These are phyloP conservation scores for Deilephila porcellus DNA, from an alignment of 2,888 invertebrate genomes.

Conservation along the genomic window DNA sequence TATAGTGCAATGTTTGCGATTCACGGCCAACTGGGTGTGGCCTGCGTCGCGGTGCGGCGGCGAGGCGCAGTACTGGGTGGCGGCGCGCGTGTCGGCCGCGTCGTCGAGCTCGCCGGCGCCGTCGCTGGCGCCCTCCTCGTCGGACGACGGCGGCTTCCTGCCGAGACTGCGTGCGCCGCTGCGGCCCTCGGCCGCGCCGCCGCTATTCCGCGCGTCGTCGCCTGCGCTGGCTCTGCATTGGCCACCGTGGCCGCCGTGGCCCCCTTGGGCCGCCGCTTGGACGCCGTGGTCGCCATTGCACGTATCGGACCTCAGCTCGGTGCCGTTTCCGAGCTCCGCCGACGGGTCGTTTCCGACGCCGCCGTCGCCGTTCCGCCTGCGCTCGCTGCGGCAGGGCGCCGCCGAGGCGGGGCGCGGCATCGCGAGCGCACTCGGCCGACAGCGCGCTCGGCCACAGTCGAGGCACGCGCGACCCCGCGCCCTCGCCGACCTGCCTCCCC, in stretches of 20 bases:
- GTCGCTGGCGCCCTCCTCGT: conserved; percentile 82
- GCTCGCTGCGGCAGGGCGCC: conserved; percentile 86
- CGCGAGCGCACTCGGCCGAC: conserved; percentile 78
- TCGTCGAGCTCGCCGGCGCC: conserved; percentile 60
- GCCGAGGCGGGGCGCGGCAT: conserved; percentile 89
- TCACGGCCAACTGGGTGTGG: conserved; percentile 89
- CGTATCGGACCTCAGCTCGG: conserved; percentile 94
- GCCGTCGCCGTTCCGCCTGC: conserved; percentile 87
- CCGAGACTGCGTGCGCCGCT: conserved; percentile 81
- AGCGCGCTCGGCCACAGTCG: conserved; percentile 87
- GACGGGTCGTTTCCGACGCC: conserved; percentile 92
- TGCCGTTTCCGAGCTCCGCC: conserved; percentile 91
- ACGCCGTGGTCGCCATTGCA: conserved; percentile 90
- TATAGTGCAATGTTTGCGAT: conserved; percentile 88
- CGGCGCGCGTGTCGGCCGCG: conserved; percentile 59
- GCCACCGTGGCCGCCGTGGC: conserved; percentile 86
- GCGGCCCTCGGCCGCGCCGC: conserved; percentile 87
- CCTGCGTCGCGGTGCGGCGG: conserved; percentile 88
- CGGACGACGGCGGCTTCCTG: conserved; percentile 94
- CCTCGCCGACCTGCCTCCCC: conserved; percentile 86
- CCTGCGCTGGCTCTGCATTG: conserved; percentile 74
- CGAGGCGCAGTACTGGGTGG: conserved; percentile 61
- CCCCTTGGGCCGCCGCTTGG: conserved; percentile 87
- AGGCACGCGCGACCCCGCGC: conserved; percentile 86
- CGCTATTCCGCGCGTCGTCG: conserved; percentile 77